Evolutionary conservation across 2,113 vertebrate species (phyloP), one percentile per base, ranked within the genome.

Genomic region (Sigmodon hispidus): DNA sequence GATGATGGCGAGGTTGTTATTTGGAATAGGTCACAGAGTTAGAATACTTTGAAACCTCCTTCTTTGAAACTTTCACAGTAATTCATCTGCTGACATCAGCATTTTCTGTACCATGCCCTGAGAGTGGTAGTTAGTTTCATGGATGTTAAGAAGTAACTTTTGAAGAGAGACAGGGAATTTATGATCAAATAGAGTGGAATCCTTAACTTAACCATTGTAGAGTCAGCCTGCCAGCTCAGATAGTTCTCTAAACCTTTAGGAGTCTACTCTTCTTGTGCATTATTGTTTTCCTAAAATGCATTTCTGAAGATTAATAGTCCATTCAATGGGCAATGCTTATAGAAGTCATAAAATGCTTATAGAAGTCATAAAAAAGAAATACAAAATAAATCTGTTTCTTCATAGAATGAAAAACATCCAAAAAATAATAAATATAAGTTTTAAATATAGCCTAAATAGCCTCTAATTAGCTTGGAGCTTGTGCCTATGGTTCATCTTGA

Each of bases 331-430:
- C 5, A 77, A 50, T 86, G 77, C 91, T 93, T 91, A 73, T 12
- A 91, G 43, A 26, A 48, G 12, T 72, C 75, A 86, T 40, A 79
- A 84, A 77, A 50, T 86, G 77, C 91, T 93, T 91, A 73, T 12
- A 91, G 43, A 26, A 48, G 12, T 72, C 75, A 86, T 40, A 79
- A 84, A n/a, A 69, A 79, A 93, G 94, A 87, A 91, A 91, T 36
- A 92, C 72, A 76, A 79, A 89, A 59, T 63, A 86, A 93, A 57
- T 75, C 45, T 72, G 93, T 84, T 36, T 91, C 59, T 65, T 87
- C 36, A 70, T 24, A 70, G 55, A 92, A 67, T 5, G n/a, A 93
- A 34, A 94, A 91, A 65, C 59, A n/a, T n/a, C n/a, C n/a, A 87
- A 96, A 92, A 50, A 24, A 59, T 16, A 80, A 94, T 76, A 22